A percentile compares a stretch with the other conserved stretches of the same genome.
Conservation (phyloP, 2,797 vertebrate species). For the Psittacula derbiana region DNA sequence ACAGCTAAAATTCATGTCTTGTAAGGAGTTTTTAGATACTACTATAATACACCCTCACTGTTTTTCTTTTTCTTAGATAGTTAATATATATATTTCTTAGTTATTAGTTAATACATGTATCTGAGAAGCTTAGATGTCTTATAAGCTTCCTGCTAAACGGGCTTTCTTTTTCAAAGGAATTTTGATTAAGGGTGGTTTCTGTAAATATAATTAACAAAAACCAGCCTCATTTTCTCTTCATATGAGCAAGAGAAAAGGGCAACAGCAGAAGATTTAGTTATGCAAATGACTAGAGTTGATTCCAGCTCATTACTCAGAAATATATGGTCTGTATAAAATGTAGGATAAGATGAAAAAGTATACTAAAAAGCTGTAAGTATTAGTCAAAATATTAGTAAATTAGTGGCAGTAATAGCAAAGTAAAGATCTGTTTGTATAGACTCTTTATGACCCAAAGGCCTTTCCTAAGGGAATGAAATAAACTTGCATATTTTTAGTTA, state of each 20-base stretch:
- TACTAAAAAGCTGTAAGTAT: neutral
- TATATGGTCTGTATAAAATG: neutral
- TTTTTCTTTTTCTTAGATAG: neutral
- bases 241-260: neutral
- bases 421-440: neutral
- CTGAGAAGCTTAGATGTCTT: neutral
- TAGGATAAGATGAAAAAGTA: neutral
- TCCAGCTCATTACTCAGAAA: neutral
- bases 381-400: neutral
- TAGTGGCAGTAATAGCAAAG: neutral
- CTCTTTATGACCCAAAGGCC: neutral
- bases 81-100: neutral
- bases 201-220: neutral
- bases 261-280: neutral
- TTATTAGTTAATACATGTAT: neutral
- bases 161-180: neutral
- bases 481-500: neutral
- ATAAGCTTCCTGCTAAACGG: neutral
- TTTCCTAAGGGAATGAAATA: neutral
- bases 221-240: neutral
- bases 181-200: neutral
- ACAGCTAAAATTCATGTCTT: neutral
- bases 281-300: neutral
- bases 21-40: neutral
- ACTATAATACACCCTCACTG: neutral